Conservation (phyloP, 2,113 vertebrate genomes). For the Gallinago undulata region DNA sequence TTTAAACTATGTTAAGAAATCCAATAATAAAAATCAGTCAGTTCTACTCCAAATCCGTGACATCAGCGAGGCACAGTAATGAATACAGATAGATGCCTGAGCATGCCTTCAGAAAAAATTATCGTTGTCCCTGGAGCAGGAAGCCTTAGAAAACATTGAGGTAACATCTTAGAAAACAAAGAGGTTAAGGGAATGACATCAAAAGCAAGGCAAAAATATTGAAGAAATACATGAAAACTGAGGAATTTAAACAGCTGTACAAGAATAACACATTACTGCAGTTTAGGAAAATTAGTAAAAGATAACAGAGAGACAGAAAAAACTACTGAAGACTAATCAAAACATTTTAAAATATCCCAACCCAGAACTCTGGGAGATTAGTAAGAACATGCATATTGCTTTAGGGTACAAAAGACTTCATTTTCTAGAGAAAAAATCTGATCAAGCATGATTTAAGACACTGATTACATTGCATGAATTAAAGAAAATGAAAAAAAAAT, state of each 20-base stretch:
- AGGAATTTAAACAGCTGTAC: background rate
- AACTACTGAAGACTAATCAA: background rate
- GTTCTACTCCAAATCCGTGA: background rate
- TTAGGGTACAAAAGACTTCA: background rate
- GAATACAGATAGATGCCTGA: background rate
- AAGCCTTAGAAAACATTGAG: background rate
- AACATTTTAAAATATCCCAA: background rate
- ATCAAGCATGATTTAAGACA: background rate
- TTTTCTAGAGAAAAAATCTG: background rate
- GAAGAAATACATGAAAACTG: background rate
- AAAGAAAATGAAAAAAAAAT: background rate
- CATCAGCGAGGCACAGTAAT: background rate
- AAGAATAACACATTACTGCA: background rate
- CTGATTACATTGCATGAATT: background rate
- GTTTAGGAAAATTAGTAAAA: background rate
- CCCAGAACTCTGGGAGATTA: background rate
- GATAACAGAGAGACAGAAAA: background rate
- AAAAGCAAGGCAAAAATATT: background rate
- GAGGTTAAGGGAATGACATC: background rate
- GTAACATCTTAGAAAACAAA: background rate
- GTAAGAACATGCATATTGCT: background rate
- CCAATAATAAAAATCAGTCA: background rate
- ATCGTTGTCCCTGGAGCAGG: background rate
- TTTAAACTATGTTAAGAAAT: conserved; percentile 11
- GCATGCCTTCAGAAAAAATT: background rate